Evolutionary conservation across 2,888 invertebrate species (phyloP), one percentile per base, ranked within the genome.

Genomic region (Griposia aprilina): DNA sequence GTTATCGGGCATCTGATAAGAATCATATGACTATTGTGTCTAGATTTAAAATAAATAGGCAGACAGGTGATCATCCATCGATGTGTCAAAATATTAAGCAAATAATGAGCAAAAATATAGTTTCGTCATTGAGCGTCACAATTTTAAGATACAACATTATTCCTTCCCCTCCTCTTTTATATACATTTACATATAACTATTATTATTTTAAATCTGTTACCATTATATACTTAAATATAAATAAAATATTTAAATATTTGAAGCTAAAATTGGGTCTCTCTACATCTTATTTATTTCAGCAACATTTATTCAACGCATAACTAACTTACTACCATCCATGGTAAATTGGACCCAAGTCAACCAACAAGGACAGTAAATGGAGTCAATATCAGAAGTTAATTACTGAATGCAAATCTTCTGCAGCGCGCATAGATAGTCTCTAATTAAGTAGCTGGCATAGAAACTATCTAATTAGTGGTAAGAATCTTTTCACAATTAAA

Each of bases 381-480:
- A 60, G 65, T 67, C 66, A 66, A 70, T 70, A 50, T 74, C 74
- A 74, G 69, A 74, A 82, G 30, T 59, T 57, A 81, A 74, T 85
- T 85, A 74, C 74, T 60, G 70, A 50, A 85, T 81, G 85, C 81
- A 81, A 81, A 85, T 74, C 50, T 70, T 70, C 50, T 59, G 20
- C 62, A 59, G 23, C 55, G 23, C 60, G 65, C 69, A 36, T 52
- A 78, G 55, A 70, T 68, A 59, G 23, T 36, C 2, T 20, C 50
- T 72, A 63, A 79, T 81, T 59, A 66, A 68, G 41, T 72, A 17
- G 55, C 59, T 69, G 23, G 41, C 48, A 36, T 60, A 0, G 65
- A 74, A 84, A 57, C 69, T 57, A 52, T 26, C 41, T 55, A 70
- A 70, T 84, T 69, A 69, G 20, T 60, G 17, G 30, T 41, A 23